These are phyloP conservation scores for Piscicola geometra DNA, from an alignment of 2,888 invertebrate species.

Conservation along the genomic window DNA sequence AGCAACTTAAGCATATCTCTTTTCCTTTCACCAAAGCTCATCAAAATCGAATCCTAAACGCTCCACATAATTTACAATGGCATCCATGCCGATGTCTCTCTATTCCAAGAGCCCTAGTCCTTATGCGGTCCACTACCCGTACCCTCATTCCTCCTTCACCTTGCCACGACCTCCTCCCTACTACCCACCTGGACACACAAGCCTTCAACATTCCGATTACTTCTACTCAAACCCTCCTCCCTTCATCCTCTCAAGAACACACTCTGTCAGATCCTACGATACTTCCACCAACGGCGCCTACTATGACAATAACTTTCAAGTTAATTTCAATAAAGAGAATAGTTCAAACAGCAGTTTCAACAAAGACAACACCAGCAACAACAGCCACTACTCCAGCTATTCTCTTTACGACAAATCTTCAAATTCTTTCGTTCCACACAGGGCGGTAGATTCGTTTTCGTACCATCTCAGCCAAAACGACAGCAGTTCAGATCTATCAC, in stretches of 20 bases:
- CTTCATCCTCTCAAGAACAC: neutral
- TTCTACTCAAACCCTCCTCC: neutral
- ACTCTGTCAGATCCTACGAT: neutral
- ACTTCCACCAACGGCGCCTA: neutral
- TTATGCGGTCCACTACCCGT: neutral
- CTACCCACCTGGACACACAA: neutral
- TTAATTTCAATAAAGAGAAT: neutral
- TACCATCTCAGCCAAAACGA: neutral
- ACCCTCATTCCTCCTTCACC: neutral
- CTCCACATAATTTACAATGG: too few relatives aligned
- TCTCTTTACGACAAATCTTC: neutral
- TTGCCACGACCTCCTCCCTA: neutral
- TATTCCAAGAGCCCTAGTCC: neutral
- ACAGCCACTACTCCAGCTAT: neutral
- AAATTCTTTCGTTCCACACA: neutral
- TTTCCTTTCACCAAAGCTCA: too few relatives aligned
- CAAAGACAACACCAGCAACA: neutral
- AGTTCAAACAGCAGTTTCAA: neutral
- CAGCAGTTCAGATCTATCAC: neutral
- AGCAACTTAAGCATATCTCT: too few relatives aligned
- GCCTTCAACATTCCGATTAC: neutral
- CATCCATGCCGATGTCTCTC: neutral
- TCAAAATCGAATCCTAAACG: too few relatives aligned
- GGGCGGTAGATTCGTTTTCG: neutral
- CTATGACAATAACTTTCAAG: neutral